Base-by-base conservation (phyloP, 1,140 invertebrate species). In the Dendroctonus ponderosae region DNA sequence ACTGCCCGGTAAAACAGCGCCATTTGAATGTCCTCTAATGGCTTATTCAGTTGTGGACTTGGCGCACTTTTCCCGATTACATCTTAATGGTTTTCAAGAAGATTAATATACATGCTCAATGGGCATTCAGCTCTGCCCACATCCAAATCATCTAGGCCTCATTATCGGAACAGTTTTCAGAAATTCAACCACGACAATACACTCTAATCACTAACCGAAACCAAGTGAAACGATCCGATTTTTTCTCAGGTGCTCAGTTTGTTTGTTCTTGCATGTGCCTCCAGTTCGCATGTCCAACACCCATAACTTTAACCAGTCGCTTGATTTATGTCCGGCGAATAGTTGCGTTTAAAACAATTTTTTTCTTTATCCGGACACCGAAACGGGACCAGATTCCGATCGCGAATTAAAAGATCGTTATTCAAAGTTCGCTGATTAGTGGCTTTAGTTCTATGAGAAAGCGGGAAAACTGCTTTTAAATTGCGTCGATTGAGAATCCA, bases 361-460 rank as follows among this genome's bases (percentile, higher is more conserved):
- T 52, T 14, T 52, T 14, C 50, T n/a, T 52, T 52, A 52, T 52
- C n/a, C 15, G 50, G 38, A 26, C 15, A n/a, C 8, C 15, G n/a
- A 52, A 52, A 52, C n/a, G 15, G 50, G 11, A 48, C 9, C 50
- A 52, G 50, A 52, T 52, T 37, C n/a, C 9, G 9, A 52, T 52
- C 50, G 50, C 9, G 50, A 52, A 52, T 52, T 52, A 52, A 52
- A 52, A 14, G 50, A 26, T 52, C 50, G 50, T 52, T 52, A 52
- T 52, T 52, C 50, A 52, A 52, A 52, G 14, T 48, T 48, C 11
- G 46, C 46, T 11, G 38, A 52, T 52, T 52, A 12, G 50, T 12
- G n/a, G 50, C 26, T 26, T 26, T 26, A 26, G 26, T 26, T 26
- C 39, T 7, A 9, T 42, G 49, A 2, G 6, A 51, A 61, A 61